phyloP scores from a whole-genome alignment of 2,888 invertebrate species.

The Patella caerulea region DNA sequence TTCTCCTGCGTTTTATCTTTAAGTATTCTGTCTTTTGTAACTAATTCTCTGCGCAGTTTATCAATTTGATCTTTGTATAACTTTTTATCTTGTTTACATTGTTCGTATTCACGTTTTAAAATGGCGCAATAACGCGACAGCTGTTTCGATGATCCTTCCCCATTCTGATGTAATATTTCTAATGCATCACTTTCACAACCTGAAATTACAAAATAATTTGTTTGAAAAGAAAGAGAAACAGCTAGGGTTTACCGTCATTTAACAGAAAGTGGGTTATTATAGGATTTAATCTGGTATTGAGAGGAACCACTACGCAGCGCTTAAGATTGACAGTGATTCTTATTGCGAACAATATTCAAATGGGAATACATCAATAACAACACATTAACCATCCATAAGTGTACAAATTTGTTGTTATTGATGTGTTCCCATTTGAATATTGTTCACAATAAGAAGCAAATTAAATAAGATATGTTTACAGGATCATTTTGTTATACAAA shows the following conservation, averaged over 20 bases:
- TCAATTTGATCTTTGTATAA: slow-evolving; percentile 51
- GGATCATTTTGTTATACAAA: too few relatives aligned
- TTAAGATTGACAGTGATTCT: too few relatives aligned
- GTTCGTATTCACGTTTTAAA: slow-evolving; percentile 61
- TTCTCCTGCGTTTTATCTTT: slow-evolving; percentile 41
- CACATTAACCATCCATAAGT: too few relatives aligned
- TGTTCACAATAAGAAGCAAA: too few relatives aligned
- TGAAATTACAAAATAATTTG: slow-evolving; percentile 34
- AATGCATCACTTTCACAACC: slow-evolving; percentile 57
- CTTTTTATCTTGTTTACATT: slow-evolving; percentile 55
- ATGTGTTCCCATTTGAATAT: too few relatives aligned
- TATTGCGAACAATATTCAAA: too few relatives aligned
- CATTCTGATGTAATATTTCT: slow-evolving; percentile 49
- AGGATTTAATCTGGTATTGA: too few relatives aligned
- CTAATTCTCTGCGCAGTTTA: slow-evolving; percentile 44
- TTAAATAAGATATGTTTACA: too few relatives aligned
- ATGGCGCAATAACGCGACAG: slow-evolving; percentile 59
- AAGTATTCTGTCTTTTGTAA: slow-evolving; percentile 41
- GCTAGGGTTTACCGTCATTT: neutral
- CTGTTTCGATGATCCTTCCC: slow-evolving; percentile 49
- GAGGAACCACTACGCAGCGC: too few relatives aligned
- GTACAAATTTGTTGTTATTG: too few relatives aligned
- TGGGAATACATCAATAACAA: too few relatives aligned
- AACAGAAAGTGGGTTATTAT: neutral
- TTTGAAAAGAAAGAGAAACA: too few relatives aligned